Evolutionary conservation across 2,888 invertebrate species (phyloP).

Genomic region (Parnassius orleans): DNA sequence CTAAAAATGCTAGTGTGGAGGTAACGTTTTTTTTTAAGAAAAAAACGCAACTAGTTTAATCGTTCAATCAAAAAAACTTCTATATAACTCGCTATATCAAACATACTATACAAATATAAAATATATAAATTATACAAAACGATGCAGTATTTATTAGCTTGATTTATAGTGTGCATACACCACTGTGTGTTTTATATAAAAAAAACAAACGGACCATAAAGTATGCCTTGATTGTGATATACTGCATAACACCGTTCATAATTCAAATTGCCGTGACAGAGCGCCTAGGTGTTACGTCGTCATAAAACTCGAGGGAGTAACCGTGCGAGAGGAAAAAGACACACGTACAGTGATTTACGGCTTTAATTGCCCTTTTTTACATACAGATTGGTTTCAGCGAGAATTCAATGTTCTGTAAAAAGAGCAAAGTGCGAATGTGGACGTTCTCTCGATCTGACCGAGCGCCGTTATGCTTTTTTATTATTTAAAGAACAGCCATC

Average conservation of each 20-base stretch:
- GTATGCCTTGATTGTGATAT: conserved; percentile 64
- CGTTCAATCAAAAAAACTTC: background rate
- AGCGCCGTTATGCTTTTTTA: conserved; percentile 9
- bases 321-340: conserved; percentile 52
- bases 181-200: conserved; percentile 55
- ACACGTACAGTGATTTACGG: conserved; percentile 69
- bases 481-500: conserved; percentile 17
- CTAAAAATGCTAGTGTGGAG: too few relatives aligned
- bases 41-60: too few relatives aligned
- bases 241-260: conserved; percentile 73
- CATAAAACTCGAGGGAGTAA: conserved; percentile 57
- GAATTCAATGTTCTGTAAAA: conserved; percentile 72
- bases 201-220: conserved; percentile 68
- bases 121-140: too few relatives aligned
- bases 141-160: conserved; percentile 45
- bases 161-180: conserved; percentile 65
- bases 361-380: conserved; percentile 70
- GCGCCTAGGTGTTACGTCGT: conserved; percentile 44
- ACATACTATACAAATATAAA: conserved; percentile 27
- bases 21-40: too few relatives aligned
- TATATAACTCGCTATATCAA: conserved; percentile 45
- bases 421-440: conserved; percentile 43
- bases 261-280: conserved; percentile 69
- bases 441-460: conserved; percentile 21
- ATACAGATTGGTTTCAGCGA: conserved; percentile 50